Percentiles rank a stretch among this genome's conserved stretches.
Conservation (phyloP, 2,113 vertebrate species). For the Proteles cristata region DNA sequence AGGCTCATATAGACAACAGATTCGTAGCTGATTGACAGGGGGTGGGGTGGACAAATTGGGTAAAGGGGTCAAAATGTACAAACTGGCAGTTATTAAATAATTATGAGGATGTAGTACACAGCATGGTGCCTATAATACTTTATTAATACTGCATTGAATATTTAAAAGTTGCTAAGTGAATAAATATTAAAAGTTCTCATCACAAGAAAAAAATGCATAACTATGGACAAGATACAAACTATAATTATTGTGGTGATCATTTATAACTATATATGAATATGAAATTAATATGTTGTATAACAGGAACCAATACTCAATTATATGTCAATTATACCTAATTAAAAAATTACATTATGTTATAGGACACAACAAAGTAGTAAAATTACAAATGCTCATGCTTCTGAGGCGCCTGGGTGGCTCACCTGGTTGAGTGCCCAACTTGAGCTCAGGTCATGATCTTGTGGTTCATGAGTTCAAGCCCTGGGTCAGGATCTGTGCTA, state of each 20-base stretch:
- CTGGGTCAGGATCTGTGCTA: no score
- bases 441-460: no score
- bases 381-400: neutral
- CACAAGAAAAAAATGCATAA: neutral
- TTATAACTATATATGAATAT: neutral
- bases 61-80: neutral
- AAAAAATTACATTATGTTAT: neutral
- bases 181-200: neutral
- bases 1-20: neutral
- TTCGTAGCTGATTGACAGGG: neutral
- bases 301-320: neutral
- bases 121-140: neutral
- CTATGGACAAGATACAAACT: neutral
- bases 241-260: neutral
- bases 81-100: neutral
- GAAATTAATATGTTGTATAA: neutral
- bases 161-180: neutral
- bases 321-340: neutral
- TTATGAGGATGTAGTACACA: neutral
- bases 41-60: neutral
- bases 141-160: neutral
- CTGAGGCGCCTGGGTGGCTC: no score
- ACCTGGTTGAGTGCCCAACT: no score
- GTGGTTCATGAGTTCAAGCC: no score
- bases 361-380: neutral